A percentile compares a stretch with the other conserved stretches of the same genome.
Evolutionary conservation across 2,888 invertebrate genomes (phyloP).

Genomic region (Apoda limacodes): DNA sequence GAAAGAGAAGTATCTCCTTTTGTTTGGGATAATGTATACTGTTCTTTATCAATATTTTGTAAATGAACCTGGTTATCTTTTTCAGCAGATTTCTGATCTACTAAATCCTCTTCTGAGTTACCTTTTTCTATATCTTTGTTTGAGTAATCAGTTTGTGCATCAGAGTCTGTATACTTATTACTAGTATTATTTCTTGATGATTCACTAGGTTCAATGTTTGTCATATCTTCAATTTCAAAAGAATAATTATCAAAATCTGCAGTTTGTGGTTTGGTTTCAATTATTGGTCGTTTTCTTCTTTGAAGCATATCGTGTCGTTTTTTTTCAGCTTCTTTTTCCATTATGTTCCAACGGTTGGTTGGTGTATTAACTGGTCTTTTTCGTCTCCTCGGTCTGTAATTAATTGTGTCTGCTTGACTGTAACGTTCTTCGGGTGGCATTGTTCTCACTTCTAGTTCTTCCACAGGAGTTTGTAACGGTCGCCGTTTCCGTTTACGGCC

Average conservation of each 20-base stretch:
- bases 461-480: conserved; percentile 43
- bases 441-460: no score
- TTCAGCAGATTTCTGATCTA: no score
- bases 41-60: conserved; percentile 7
- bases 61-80: no score
- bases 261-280: conserved; percentile 6
- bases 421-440: conserved; percentile 29
- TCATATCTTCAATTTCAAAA: conserved; percentile 1
- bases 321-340: conserved; percentile 13
- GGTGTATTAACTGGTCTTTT: conserved; percentile 38
- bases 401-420: conserved; percentile 29
- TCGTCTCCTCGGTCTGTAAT: conserved; percentile 38
- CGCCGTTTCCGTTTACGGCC: conserved; percentile 73
- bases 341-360: conserved; percentile 51
- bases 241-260: conserved; percentile 2
- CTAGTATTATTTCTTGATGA: no score
- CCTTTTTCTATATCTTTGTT: conserved; percentile 1
- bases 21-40: conserved; percentile 9
- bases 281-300: conserved; percentile 3
- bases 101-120: no score
- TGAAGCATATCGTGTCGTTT: conserved; percentile 9
- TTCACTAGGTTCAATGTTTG: no score
- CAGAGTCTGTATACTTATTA: not conserved
- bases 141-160: not conserved
- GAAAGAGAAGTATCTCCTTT: conserved; percentile 39